Percentiles rank a stretch among this genome's conserved stretches.
phyloP scores from a whole-genome alignment of 1,140 invertebrate genomes.

The Sogatella furcifera region DNA sequence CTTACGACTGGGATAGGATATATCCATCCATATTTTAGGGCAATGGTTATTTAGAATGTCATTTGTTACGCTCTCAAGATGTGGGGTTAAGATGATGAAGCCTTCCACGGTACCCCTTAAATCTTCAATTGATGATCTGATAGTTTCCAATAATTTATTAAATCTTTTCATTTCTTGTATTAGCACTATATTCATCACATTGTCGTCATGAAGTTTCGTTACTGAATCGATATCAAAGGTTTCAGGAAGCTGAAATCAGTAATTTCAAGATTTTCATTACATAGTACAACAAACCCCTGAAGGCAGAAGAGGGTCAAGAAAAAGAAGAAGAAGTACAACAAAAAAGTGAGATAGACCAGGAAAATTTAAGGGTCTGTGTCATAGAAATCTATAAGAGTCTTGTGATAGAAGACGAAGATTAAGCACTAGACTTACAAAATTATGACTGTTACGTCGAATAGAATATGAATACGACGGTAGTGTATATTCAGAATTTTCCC shows the following conservation, averaged over 20 bases:
- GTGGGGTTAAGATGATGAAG: background rate
- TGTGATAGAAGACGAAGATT: background rate
- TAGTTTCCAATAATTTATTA: background rate
- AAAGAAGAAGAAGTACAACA: too few relatives aligned
- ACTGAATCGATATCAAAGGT: background rate
- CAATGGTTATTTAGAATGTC: background rate
- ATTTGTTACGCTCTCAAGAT: background rate
- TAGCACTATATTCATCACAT: background rate
- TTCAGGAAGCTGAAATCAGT: background rate
- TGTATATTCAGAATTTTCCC: background rate
- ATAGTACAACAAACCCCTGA: too few relatives aligned
- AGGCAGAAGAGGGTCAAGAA: too few relatives aligned
- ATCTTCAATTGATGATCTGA: background rate
- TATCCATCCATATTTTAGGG: background rate
- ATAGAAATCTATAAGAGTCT: background rate
- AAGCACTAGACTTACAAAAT: too few relatives aligned
- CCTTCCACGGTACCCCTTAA: background rate
- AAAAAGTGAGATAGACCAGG: background rate
- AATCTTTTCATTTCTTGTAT: background rate
- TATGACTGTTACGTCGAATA: too few relatives aligned
- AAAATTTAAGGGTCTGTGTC: background rate
- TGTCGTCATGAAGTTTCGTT: background rate
- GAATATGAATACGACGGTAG: too few relatives aligned
- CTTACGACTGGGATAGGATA: background rate
- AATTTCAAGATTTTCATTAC: background rate